phyloP scores from a whole-genome alignment of 2,113 vertebrate genomes.

The Capreolus pygargus region DNA sequence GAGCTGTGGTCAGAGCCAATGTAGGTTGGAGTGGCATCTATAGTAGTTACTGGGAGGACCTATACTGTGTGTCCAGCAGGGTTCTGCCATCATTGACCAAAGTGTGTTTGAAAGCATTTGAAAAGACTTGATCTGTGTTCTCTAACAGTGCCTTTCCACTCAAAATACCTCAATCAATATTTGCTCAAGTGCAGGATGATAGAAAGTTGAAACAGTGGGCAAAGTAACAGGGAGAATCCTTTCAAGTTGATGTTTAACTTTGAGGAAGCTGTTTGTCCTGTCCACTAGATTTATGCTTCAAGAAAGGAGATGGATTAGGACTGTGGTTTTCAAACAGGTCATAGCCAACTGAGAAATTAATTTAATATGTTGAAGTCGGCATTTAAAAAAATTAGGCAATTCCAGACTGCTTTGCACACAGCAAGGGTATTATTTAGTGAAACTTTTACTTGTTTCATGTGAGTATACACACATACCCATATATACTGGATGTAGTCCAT shows the following conservation, averaged over 20 bases:
- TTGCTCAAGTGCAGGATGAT: slow-evolving; percentile 25
- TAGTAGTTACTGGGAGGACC: neutral
- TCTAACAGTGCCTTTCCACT: slow-evolving; percentile 19
- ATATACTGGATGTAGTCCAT: neutral
- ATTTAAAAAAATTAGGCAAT: slow-evolving; percentile 5
- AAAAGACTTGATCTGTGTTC: slow-evolving; percentile 17
- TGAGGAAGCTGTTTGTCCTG: neutral
- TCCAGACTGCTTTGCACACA: neutral
- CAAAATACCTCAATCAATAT: slow-evolving; percentile 49
- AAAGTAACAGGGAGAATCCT: slow-evolving; percentile 47
- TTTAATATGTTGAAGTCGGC: neutral
- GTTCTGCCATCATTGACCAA: neutral
- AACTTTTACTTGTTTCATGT: neutral
- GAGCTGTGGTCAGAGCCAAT: neutral
- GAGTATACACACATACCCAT: neutral
- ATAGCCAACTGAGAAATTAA: neutral
- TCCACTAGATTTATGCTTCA: neutral
- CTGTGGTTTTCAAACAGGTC: neutral
- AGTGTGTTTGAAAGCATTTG: neutral
- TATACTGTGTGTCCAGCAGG: neutral
- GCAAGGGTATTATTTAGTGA: neutral
- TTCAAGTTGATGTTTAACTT: slow-evolving; percentile 57
- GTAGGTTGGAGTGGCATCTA: neutral
- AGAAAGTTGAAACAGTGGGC: slow-evolving; percentile 20
- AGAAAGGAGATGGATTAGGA: neutral